These are phyloP conservation scores for Pseudochromis fuscus DNA, from an alignment of 2,797 vertebrate species.

Conservation along the genomic window DNA sequence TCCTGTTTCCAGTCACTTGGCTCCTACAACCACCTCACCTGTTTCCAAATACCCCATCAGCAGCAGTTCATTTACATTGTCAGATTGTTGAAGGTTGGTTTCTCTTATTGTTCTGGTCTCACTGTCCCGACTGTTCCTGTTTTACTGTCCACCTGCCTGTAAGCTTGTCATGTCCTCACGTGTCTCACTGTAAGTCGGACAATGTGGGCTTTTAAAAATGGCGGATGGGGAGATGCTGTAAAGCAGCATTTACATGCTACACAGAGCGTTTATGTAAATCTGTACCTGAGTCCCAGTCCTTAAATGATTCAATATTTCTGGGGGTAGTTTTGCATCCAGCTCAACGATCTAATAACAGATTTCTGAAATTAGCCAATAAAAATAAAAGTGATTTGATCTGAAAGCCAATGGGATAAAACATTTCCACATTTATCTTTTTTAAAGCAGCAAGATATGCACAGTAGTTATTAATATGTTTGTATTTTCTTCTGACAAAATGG, in stretches of 20 bases:
- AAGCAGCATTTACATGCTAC: not conserved
- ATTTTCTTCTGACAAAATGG: not conserved
- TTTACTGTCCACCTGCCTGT: conserved; percentile 2
- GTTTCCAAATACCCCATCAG: not conserved
- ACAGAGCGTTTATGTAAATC: not conserved
- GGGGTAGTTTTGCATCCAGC: not conserved
- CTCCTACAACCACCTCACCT: not conserved
- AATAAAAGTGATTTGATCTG: not conserved
- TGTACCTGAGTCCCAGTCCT: not conserved
- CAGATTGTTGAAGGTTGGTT: not conserved
- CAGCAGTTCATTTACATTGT: not conserved
- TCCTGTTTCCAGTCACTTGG: not conserved
- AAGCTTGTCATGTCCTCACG: conserved; percentile 3
- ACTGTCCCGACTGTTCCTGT: conserved; percentile 10
- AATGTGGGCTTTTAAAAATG: not conserved
- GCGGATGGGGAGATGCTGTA: not conserved
- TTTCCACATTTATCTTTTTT: too few relatives aligned
- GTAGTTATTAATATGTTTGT: not conserved
- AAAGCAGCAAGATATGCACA: not conserved
- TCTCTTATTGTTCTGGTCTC: not conserved
- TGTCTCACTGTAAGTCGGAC: not conserved
- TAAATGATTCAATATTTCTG: not conserved
- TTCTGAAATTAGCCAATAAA: not conserved
- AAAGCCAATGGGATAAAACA: not conserved
- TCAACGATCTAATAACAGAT: not conserved